Evolutionary conservation across 1,140 invertebrate species (phyloP), one percentile per base, ranked within the genome.

Genomic region (Brachionus rotundiformis): DNA sequence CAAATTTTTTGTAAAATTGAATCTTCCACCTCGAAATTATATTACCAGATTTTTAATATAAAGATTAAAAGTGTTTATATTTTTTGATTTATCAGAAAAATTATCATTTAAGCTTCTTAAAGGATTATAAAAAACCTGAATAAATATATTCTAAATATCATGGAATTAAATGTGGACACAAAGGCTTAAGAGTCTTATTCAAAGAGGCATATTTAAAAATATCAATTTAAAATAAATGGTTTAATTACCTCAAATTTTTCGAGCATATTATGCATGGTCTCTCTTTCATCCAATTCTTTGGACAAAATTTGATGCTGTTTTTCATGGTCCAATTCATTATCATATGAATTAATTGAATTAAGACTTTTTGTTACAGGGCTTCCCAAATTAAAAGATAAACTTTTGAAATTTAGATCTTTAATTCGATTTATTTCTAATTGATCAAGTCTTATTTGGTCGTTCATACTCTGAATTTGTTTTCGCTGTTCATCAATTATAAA

Each of bases 191-290:
- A n/a, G n/a, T n/a, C n/a, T n/a, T n/a, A n/a, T n/a, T n/a, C n/a
- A n/a, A n/a, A n/a, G n/a, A n/a, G n/a, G n/a, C n/a, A n/a, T n/a
- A n/a, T n/a, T n/a, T n/a, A n/a, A n/a, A n/a, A n/a, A n/a, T n/a
- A n/a, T n/a, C n/a, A n/a, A 33, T 16, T 13, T 68, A 31, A 68
- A 31, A 8, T n/a, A n/a, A n/a, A n/a, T n/a, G n/a, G n/a, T n/a
- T n/a, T n/a, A n/a, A 33, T 68, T 71, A 73, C 68, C 19, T 73
- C 68, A 19, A 73, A 73, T 73, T 73, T 73, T 73, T 73, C 68
- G 1, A 73, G 19, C 19, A 73, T 44, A 73, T 73, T 73, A 44
- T 44, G 68, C 68, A 73, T 44, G 7, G 68, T 44, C 25, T 73
- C 68, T 41, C 19, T 19, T 13, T 73, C 16, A 25, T 73, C 68